Percentiles rank a stretch among this genome's conserved stretches.
phyloP scores from a whole-genome alignment of 92 coral and sea anemone genomes.

The Umimayanthus kanabou region DNA sequence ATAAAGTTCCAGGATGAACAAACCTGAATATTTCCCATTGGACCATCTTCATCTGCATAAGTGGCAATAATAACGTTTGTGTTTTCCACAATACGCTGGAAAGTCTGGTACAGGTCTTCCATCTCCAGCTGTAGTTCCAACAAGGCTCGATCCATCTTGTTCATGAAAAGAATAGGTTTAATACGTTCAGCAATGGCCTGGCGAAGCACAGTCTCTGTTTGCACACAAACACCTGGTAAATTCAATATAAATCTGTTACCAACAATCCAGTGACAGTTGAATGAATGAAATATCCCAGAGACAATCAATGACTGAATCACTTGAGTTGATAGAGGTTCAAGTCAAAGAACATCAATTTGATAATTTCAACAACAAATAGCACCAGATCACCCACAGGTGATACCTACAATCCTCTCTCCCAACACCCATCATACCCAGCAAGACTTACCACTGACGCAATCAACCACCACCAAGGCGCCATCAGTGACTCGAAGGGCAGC shows the following conservation, averaged over 20 bases:
- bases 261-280: no score
- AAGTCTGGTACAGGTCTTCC: constrained; percentile 95
- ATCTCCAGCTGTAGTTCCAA: constrained; percentile 86
- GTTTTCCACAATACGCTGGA: constrained; percentile 90
- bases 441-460: constrained; percentile 92
- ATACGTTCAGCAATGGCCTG: constrained; percentile 95
- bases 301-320: no score
- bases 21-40: constrained; percentile 97
- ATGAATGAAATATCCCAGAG: no score
- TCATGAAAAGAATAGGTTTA: constrained; percentile 92
- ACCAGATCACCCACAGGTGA: no score
- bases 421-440: neutral
- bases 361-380: no score
- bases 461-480: constrained; percentile 98
- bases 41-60: constrained; percentile 94
- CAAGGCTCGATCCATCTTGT: constrained; percentile 98
- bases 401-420: no score
- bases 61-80: constrained; percentile 93
- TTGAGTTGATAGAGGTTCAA: no score
- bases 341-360: no score
- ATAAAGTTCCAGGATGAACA: neutral
- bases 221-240: constrained; percentile 91
- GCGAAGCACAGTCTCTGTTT: constrained; percentile 94
- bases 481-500: constrained; percentile 99
- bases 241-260: neutral